These are phyloP conservation scores for Athalia cordata DNA, from an alignment of 2,888 invertebrate species.

Conservation along the genomic window DNA sequence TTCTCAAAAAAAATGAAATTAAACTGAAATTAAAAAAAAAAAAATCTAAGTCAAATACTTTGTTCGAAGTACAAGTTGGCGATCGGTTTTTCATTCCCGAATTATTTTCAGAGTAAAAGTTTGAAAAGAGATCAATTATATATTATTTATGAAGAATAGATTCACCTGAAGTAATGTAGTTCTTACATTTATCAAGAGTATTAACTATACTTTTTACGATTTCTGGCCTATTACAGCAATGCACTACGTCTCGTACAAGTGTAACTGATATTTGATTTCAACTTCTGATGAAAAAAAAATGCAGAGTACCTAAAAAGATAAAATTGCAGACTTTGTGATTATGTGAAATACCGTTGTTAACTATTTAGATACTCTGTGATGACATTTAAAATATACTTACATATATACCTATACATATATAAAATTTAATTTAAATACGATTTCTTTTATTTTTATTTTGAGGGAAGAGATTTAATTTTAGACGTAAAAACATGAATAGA, in stretches of 20 bases:
- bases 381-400: constrained; percentile 7
- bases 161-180: background rate
- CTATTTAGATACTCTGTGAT: constrained; percentile 35
- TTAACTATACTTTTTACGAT: background rate
- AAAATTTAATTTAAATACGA: background rate
- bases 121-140: constrained; percentile 2
- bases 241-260: background rate
- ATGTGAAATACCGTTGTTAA: background rate
- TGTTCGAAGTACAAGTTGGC: too few species aligned
- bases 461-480: constrained; percentile 10
- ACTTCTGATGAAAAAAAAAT: background rate
- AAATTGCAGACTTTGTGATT: background rate
- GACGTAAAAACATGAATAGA: constrained; percentile 13
- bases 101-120: constrained; percentile 10
- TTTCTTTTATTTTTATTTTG: background rate
- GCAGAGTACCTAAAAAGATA: constrained; percentile 33
- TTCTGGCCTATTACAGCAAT: constrained; percentile 19
- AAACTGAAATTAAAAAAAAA: too few species aligned
- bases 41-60: too few species aligned
- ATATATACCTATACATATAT: background rate
- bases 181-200: constrained; percentile 22
- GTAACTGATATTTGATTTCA: background rate
- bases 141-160: constrained; percentile 16
- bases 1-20: background rate
- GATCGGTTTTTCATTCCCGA: background rate